Evolutionary conservation across 2,888 invertebrate species (phyloP), one percentile per base, ranked within the genome.

Genomic region (Trachelus troglodyta): DNA sequence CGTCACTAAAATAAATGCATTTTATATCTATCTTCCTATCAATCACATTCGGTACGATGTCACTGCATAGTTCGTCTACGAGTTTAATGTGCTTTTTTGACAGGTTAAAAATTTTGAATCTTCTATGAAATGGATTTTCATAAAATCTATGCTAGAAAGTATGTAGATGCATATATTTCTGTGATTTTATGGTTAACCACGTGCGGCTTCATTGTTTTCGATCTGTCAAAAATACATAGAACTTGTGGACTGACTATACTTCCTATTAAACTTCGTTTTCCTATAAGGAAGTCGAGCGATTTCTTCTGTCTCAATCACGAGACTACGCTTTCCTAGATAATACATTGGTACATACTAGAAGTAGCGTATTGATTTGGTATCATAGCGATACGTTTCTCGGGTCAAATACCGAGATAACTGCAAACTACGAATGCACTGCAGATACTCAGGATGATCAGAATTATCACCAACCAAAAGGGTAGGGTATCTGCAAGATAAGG

Each of bases 381-480:
- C 76, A 80, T 69, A 71, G 37, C 31, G 33, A 69, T 69, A 34
- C n/a, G 69, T 74, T 77, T 79, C 31, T 79, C 76, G 79, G 80
- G 86, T 91, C 91, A 91, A 87, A 97, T 95, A 87, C 96, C 97
- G 90, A 97, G 89, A 92, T 96, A 97, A 85, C 97, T 97, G 93
- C 97, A 97, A 85, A 97, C 89, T 81, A 95, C 92, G 92, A 97
- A 97, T 79, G 97, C 96, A 88, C 95, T 93, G 91, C 96, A 95
- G 79, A 97, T 93, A 83, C 96, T 95, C 84, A 95, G 91, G 81
- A 97, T 92, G 84, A 97, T 95, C 76, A 97, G 93, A 81, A 96
- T 85, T 80, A 96, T 94, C 86, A 96, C 97, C 82, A 96, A 91
- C 96, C 97, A 97, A 81, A 95, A 95, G 79, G 97, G 97, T 88